Conservation (phyloP, 2,113 vertebrate genomes). For the Rhea americana region DNA sequence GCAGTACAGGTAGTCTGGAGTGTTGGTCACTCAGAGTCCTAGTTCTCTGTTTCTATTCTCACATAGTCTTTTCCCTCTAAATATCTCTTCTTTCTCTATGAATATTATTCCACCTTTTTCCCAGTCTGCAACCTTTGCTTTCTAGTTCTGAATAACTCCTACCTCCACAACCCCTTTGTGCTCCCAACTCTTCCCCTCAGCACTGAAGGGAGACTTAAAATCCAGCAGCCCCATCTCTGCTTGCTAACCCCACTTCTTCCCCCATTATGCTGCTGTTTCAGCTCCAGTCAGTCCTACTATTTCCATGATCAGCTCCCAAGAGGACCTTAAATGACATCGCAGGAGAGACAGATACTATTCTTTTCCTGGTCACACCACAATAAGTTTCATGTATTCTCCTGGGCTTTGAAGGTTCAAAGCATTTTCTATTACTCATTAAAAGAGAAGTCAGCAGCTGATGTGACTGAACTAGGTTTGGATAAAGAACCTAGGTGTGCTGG, state of each 20-base stretch:
- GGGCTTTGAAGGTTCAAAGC: conserved; percentile 61
- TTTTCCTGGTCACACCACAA: conserved; percentile 44
- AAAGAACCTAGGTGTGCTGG: conserved; percentile 32
- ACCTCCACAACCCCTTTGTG: conserved; percentile 8
- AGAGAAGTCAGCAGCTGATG: not conserved
- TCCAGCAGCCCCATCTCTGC: conserved; percentile 7
- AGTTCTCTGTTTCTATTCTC: not conserved
- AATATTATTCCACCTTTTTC: not conserved
- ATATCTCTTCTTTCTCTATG: not conserved
- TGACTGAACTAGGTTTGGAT: conserved; percentile 19
- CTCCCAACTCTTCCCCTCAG: conserved; percentile 15
- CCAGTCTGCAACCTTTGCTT: conserved; percentile 20
- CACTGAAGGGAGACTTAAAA: conserved; percentile 35
- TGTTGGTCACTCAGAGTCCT: not conserved
- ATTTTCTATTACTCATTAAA: conserved; percentile 58
- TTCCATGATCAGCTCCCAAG: conserved; percentile 33
- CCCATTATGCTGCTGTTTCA: conserved; percentile 22
- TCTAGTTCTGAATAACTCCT: conserved; percentile 1
- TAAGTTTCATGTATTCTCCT: conserved; percentile 33
- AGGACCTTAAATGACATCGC: conserved; percentile 50
- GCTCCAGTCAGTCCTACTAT: conserved; percentile 34
- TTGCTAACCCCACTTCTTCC: not conserved
- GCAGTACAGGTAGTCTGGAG: not conserved
- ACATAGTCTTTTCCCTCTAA: not conserved
- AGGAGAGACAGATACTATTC: conserved; percentile 16